phyloP scores from a whole-genome alignment of 2,113 vertebrate species.

The Uropsilus gracilis region DNA sequence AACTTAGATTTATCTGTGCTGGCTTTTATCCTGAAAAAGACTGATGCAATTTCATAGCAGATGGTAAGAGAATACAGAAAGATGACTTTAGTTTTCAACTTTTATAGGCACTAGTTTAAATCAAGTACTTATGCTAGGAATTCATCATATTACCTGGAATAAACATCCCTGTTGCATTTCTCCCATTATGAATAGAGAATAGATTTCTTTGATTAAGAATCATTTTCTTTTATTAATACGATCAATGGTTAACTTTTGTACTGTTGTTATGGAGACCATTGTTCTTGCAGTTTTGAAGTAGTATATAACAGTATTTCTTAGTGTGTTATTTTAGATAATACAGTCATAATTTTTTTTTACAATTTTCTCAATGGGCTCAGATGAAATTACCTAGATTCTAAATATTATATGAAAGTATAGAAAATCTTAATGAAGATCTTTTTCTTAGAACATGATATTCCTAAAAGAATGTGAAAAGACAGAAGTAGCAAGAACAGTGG shows the following conservation, averaged over 20 bases:
- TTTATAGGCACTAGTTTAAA: slow-evolving; percentile 59
- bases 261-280: not conserved
- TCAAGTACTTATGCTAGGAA: slow-evolving; percentile 39
- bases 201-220: slow-evolving; percentile 22
- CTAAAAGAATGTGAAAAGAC: not conserved
- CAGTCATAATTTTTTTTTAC: rapidly evolving
- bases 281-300: not conserved
- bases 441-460: not conserved
- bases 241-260: not conserved
- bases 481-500: not conserved
- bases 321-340: not conserved
- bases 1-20: slow-evolving; percentile 73
- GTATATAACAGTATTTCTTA: not conserved
- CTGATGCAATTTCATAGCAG: slow-evolving; percentile 64
- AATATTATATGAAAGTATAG: not conserved
- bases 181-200: not conserved
- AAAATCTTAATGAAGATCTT: not conserved
- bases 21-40: slow-evolving; percentile 60
- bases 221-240: not conserved
- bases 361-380: not conserved
- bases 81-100: slow-evolving; percentile 53
- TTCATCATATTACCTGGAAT: not conserved
- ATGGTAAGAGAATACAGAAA: slow-evolving; percentile 63
- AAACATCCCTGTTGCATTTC: not conserved
- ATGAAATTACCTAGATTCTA: not conserved